A percentile compares a stretch with the other conserved stretches of the same genome.
Evolutionary conservation across 2,113 vertebrate genomes (phyloP).

Genomic region (Protobothrops flavoviridis): DNA sequence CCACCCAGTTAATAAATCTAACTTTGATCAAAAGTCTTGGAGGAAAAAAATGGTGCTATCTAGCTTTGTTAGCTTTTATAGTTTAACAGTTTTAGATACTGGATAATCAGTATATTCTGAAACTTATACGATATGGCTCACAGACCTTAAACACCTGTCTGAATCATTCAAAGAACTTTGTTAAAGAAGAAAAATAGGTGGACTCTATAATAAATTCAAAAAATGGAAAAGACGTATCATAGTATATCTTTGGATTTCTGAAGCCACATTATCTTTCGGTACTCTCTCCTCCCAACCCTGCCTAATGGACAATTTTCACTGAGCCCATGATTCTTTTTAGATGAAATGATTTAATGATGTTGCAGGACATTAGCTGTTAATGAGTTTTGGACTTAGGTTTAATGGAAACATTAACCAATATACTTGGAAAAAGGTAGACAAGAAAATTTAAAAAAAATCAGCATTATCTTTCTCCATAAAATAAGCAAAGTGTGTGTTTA

Average conservation of each 20-base stretch:
- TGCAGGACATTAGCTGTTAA: conserved; percentile 11
- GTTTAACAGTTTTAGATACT: background rate
- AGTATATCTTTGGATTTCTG: background rate
- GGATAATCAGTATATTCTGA: background rate
- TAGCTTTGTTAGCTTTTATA: background rate
- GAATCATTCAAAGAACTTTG: background rate
- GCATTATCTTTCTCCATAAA: background rate
- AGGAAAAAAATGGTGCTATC: background rate
- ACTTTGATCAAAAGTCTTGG: background rate
- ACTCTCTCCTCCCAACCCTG: background rate
- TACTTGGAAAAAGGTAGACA: background rate
- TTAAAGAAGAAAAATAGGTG: background rate
- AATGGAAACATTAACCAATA: background rate
- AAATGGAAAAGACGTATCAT: background rate
- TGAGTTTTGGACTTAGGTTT: background rate
- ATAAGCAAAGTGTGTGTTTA: background rate
- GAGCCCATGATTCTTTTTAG: background rate
- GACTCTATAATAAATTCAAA: background rate
- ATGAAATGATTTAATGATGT: background rate
- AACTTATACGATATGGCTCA: background rate
- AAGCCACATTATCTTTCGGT: background rate
- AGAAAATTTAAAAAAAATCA: background rate
- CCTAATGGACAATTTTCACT: background rate
- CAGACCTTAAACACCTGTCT: background rate
- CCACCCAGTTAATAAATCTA: background rate